Evolutionary conservation across 2,797 vertebrate genomes (phyloP).

Genomic region (Peromyscus eremicus): DNA sequence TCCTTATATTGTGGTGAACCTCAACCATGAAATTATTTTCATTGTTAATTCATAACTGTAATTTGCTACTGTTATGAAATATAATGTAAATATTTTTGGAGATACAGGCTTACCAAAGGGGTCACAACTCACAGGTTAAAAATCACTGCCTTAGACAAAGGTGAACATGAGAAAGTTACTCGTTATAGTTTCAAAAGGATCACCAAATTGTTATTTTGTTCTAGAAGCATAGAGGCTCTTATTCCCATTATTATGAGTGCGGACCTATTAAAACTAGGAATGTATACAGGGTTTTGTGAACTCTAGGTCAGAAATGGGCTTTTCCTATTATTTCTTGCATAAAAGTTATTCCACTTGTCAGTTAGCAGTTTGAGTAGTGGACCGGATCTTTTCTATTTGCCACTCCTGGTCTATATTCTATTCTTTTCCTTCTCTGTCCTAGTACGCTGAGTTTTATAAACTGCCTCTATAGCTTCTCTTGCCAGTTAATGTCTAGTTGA

Average conservation of each 20-base stretch:
- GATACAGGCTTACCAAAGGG: neutral
- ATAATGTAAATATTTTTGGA: neutral
- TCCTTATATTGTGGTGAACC: neutral
- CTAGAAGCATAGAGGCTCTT: neutral
- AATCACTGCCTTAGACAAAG: neutral
- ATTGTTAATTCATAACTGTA: neutral
- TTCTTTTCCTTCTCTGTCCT: neutral
- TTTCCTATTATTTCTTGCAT: neutral
- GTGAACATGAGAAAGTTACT: neutral
- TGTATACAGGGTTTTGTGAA: neutral
- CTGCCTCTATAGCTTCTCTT: neutral
- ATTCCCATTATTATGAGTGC: neutral
- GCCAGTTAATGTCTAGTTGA: neutral
- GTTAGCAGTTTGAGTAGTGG: neutral
- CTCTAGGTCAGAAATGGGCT: neutral
- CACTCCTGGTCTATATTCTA: neutral
- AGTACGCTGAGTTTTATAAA: neutral
- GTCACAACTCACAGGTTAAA: neutral
- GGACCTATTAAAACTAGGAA: conserved; percentile 1
- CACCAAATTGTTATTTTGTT: neutral
- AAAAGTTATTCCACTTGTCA: neutral
- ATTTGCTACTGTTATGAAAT: neutral
- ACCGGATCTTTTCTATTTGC: neutral
- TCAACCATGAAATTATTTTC: neutral
- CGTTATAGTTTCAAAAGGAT: conserved; percentile 18